Base-by-base conservation (phyloP, 1,140 invertebrate genomes). In the Zelostemma sp. region DNA sequence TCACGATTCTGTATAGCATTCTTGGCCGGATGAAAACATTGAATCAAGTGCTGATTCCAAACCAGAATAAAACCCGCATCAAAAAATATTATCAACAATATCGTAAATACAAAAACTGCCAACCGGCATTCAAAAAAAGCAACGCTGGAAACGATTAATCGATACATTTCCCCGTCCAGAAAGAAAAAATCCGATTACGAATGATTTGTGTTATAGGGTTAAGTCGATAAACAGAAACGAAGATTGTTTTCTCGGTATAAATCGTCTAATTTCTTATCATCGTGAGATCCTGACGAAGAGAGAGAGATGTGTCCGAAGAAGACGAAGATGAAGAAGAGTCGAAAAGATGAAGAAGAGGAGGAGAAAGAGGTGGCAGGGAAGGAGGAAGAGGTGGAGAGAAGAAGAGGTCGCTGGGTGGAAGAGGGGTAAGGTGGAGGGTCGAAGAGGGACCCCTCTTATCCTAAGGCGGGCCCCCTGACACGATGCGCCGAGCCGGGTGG, bases 381-480 rank as follows among this genome's bases (percentile, higher is more conserved):
- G 56, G 31, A 17, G 35, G 17, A 45, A 31, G 47, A 40, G 17
- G 28, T 9, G 18, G 19, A 51, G 47, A 56, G 54, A 17, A 43
- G 53, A 48, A 40, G 46, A 56, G 49, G 33, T 12, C 21, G 8
- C 18, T 11, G 19, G 46, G 18, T 38, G 21, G 47, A 54, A 51
- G 31, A 51, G 33, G 50, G 40, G 50, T 56, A 19, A 12, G 48
- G 35, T 6, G 55, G 43, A 73, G 64, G 65, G 64, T 40, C 18
- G 47, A 17, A 61, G 43, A 49, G 57, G 58, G 55, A 53, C 53
- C 70, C 63, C 65, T 65, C 62, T 56, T 69, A 33, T 58, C 38
- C 56, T 60, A 62, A 72, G 73, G 48, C 55, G 67, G 70, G 78
- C 66, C 73, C 76, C 76, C 72, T 77, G 61, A 61, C 65, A 68